phyloP scores from a whole-genome alignment of 2,113 vertebrate genomes.

The Paratilapia polleni region DNA sequence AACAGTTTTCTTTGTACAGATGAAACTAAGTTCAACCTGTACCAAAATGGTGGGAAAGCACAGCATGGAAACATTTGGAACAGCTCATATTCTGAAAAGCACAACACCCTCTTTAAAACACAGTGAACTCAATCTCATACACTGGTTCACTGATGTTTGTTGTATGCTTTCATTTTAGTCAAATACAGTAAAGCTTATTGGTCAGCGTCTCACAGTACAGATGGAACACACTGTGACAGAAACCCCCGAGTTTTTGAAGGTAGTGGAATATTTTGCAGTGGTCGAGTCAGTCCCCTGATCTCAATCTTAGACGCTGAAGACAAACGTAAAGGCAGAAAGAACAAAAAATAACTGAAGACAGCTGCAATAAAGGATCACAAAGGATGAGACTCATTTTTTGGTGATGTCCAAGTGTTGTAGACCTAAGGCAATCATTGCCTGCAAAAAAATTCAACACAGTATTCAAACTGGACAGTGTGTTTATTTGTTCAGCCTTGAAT shows the following conservation, averaged over 20 bases:
- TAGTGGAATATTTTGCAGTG: no score
- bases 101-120: no score
- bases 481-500: neutral
- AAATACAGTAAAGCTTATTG: no score
- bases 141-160: no score
- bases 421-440: neutral
- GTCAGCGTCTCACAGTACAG: no score
- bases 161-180: no score
- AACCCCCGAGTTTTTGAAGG: no score
- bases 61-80: no score
- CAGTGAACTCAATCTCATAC: no score
- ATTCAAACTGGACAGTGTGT: neutral
- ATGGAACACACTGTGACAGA: no score
- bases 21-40: neutral
- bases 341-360: neutral
- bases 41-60: neutral
- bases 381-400: neutral
- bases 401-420: neutral
- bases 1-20: no score
- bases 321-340: neutral
- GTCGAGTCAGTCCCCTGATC: neutral
- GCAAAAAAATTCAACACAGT: neutral
- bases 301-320: neutral
- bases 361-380: neutral
- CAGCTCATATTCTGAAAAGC: no score